Percentiles rank a stretch among this genome's conserved stretches.
phyloP scores from a whole-genome alignment of 1,140 invertebrate genomes.

The Papilio polyxenes region DNA sequence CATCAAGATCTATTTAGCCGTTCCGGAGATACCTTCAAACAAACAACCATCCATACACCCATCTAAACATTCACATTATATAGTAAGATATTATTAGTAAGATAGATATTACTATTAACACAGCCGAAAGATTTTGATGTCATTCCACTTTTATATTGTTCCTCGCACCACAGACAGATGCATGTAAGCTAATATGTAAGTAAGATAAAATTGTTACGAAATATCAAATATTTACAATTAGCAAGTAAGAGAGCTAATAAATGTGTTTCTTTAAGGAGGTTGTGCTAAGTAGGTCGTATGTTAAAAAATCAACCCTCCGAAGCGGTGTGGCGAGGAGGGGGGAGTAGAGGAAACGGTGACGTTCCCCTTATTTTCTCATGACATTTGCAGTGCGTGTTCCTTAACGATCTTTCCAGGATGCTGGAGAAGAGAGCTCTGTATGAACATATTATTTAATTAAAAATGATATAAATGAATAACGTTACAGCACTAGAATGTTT shows the following conservation, averaged over 20 bases:
- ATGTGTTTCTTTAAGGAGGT: not conserved
- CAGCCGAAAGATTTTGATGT: not conserved
- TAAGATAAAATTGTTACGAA: not conserved
- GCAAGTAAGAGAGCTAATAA: not conserved
- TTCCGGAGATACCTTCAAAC: too few species aligned
- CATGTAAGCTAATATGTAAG: too few species aligned
- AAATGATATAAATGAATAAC: not conserved
- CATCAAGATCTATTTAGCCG: too few species aligned
- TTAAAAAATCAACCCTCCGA: conserved; percentile 38
- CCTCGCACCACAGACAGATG: not conserved
- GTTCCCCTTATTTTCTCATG: conserved; percentile 37
- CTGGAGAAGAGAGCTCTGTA: not conserved
- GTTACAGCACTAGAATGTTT: not conserved
- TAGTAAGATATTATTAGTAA: too few species aligned
- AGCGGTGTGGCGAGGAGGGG: not conserved
- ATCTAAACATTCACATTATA: too few species aligned
- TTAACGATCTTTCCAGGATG: conserved; percentile 34
- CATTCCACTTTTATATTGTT: not conserved
- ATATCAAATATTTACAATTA: not conserved
- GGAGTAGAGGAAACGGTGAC: conserved; percentile 15
- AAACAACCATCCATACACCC: too few species aligned
- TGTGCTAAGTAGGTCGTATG: conserved; percentile 35
- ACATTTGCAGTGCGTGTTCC: conserved; percentile 35
- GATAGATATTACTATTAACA: not conserved
- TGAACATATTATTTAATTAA: conserved; percentile 1